Conservation (phyloP, 2,113 vertebrate genomes). For the Xerus inauris region DNA sequence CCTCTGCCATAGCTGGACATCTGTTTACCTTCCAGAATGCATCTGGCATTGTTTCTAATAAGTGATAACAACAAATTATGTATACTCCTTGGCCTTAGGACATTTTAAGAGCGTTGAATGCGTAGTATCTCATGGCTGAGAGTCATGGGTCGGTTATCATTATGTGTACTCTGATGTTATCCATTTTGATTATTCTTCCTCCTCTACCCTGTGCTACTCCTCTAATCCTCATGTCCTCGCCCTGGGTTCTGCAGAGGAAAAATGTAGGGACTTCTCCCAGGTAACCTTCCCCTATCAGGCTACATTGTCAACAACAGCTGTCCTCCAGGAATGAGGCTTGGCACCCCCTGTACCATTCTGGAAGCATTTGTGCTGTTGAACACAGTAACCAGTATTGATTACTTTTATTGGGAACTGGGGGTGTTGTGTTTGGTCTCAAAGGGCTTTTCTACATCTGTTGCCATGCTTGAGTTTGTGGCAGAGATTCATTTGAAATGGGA, state of each 20-base stretch:
- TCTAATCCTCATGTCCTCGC: not conserved
- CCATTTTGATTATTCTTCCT: not conserved
- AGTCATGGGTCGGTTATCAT: not conserved
- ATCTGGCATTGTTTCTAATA: not conserved
- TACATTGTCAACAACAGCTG: not conserved
- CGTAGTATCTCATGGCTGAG: not conserved
- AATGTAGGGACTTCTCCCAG: not conserved
- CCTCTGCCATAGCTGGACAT: not conserved
- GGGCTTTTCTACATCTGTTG: slow-evolving; percentile 56
- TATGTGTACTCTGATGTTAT: not conserved
- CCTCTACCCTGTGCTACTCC: not conserved
- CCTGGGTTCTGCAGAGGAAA: not conserved
- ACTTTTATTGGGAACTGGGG: not conserved
- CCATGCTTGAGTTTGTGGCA: slow-evolving; percentile 15
- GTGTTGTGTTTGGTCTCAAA: slow-evolving; percentile 13
- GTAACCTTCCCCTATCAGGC: not conserved
- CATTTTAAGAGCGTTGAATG: not conserved
- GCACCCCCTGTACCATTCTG: not conserved
- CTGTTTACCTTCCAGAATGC: slow-evolving; percentile 12
- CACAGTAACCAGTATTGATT: not conserved
- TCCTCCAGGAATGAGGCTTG: not conserved
- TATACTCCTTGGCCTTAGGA: not conserved
- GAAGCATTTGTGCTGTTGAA: not conserved
- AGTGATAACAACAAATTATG: not conserved
- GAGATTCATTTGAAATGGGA: slow-evolving; percentile 48